Conservation (phyloP, 92 coral and sea anemone genomes). For the Zoanthus sansibaricus region DNA sequence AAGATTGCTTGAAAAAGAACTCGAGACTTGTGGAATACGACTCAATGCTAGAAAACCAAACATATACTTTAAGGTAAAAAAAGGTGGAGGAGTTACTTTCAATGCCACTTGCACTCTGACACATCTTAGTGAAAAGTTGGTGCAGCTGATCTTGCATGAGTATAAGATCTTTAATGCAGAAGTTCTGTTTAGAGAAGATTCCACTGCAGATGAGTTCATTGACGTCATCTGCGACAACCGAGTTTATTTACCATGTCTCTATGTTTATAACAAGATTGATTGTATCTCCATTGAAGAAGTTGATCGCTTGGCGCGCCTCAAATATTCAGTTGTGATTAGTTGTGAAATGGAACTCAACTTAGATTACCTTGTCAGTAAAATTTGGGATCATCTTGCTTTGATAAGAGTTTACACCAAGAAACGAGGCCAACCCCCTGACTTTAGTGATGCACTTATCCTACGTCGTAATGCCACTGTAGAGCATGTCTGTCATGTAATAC, state of each 20-base stretch:
- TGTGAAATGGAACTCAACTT: constrained; percentile 94
- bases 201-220: constrained; percentile 91
- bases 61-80: constrained; percentile 94
- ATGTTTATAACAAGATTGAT: constrained; percentile 98
- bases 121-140: constrained; percentile 91
- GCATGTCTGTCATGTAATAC: constrained; percentile 96
- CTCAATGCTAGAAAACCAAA: constrained; percentile 88
- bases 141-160: constrained; percentile 91
- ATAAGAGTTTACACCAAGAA: constrained; percentile 95
- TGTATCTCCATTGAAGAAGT: constrained; percentile 98
- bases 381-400: constrained; percentile 93
- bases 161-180: constrained; percentile 99
- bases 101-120: constrained; percentile 94
- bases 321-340: constrained; percentile 88
- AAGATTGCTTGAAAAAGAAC: constrained; percentile 87
- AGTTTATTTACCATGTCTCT: constrained; percentile 89
- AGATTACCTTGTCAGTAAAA: constrained; percentile 77
- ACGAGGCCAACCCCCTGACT: constrained; percentile 95
- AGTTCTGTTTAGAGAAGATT: constrained; percentile 97
- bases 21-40: constrained; percentile 96
- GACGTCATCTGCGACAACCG: constrained; percentile 93
- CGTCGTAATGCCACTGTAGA: constrained; percentile 98
- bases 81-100: constrained; percentile 93
- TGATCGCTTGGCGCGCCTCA: constrained; percentile 90
- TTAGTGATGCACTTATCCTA: constrained; percentile 87